phyloP scores from a whole-genome alignment of 2,797 vertebrate species.

The Poecilia gillii region DNA sequence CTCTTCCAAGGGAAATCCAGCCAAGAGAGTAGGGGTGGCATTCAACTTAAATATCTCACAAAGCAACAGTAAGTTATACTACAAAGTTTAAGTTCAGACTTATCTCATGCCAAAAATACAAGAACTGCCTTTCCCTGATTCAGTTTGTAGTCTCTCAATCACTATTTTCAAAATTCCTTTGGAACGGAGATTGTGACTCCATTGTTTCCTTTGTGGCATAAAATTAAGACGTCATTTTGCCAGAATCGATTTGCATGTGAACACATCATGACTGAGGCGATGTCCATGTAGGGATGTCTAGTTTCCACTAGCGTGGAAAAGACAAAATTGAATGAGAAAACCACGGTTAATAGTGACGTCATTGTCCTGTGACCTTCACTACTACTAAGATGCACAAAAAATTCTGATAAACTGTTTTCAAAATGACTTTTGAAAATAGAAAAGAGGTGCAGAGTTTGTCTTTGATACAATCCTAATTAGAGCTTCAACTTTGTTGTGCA shows the following conservation, averaged over 20 bases:
- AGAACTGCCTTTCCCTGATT: not conserved
- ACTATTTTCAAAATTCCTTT: not conserved
- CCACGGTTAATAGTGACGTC: not conserved
- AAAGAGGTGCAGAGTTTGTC: not conserved
- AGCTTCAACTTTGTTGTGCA: not conserved
- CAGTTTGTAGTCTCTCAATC: not conserved
- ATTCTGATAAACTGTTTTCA: not conserved
- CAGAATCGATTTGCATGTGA: not conserved
- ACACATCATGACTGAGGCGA: not conserved
- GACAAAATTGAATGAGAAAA: not conserved
- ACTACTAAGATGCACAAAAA: not conserved
- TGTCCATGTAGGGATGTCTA: not conserved
- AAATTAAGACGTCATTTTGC: not conserved
- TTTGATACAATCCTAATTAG: not conserved
- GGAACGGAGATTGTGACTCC: not conserved
- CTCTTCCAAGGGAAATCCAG: not conserved
- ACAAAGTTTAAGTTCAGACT: not conserved
- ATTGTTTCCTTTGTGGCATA: not conserved
- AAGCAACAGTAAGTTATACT: not conserved
- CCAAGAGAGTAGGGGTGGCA: not conserved
- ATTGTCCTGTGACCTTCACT: not conserved
- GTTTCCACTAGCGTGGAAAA: not conserved
- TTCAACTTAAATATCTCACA: not conserved
- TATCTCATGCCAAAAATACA: not conserved
- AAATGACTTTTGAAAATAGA: too few species aligned